phyloP scores from a whole-genome alignment of 2,797 vertebrate species.

The Agapornis canus region DNA sequence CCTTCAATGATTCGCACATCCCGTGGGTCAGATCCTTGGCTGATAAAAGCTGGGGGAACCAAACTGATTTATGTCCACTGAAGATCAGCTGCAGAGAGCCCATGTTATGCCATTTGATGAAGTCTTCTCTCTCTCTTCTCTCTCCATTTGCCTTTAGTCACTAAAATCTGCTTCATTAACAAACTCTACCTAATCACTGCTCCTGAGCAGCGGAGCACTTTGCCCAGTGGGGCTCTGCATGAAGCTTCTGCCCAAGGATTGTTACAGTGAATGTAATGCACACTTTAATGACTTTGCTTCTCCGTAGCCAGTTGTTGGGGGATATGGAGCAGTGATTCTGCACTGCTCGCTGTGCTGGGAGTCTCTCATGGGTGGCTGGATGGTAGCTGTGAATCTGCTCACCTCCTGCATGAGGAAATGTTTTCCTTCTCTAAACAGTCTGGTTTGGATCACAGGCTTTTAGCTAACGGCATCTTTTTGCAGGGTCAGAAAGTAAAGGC shows the following conservation, averaged over 20 bases:
- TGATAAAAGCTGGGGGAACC: background rate
- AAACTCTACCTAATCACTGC: slow-evolving; percentile 42
- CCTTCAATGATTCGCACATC: background rate
- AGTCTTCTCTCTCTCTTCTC: background rate
- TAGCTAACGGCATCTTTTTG: background rate
- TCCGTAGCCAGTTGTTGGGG: slow-evolving; percentile 6
- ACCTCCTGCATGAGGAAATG: background rate
- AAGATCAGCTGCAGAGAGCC: background rate
- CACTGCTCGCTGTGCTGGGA: background rate
- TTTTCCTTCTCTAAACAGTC: background rate
- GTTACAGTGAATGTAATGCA: background rate
- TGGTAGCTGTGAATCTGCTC: slow-evolving; percentile 8
- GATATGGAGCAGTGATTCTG: background rate
- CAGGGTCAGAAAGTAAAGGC: background rate
- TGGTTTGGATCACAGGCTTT: background rate
- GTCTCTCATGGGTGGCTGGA: background rate
- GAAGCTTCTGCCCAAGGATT: slow-evolving; percentile 30
- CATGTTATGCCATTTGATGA: background rate
- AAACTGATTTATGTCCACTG: background rate
- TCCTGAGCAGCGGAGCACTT: slow-evolving; percentile 7
- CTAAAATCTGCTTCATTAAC: slow-evolving; percentile 60
- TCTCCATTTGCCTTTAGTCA: background rate
- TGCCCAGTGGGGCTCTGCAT: slow-evolving; percentile 21
- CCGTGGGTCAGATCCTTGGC: background rate
- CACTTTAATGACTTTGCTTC: slow-evolving; percentile 17